These are phyloP conservation scores for Drosophila kepulauana DNA, from an alignment of 1,140 invertebrate genomes.

Conservation along the genomic window DNA sequence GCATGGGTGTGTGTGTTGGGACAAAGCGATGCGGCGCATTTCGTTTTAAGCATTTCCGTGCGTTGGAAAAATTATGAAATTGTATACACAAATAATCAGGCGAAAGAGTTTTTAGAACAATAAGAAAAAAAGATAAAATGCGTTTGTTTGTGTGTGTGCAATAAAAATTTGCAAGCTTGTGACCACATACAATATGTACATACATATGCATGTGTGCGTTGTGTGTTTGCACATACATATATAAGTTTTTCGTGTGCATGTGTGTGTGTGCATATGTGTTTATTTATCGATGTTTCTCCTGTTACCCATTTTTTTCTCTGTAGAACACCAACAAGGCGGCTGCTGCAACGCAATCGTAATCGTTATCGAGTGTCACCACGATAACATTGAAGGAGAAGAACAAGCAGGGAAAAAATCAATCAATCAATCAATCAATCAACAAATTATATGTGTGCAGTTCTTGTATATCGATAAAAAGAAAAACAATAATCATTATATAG, in stretches of 20 bases:
- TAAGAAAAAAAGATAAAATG: slow-evolving; percentile 4
- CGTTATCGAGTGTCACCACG: slow-evolving; percentile 41
- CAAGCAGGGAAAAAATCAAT: not conserved
- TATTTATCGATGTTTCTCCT: slow-evolving; percentile 51
- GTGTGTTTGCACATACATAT: slow-evolving; percentile 11
- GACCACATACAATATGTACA: slow-evolving; percentile 28
- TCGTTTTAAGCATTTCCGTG: slow-evolving; percentile 27
- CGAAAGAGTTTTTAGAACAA: not conserved
- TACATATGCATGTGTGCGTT: slow-evolving; percentile 11
- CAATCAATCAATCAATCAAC: not conserved
- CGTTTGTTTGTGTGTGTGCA: slow-evolving; percentile 15
- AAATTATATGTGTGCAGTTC: not conserved
- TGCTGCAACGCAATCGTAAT: slow-evolving; percentile 28
- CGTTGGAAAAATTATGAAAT: slow-evolving; percentile 22
- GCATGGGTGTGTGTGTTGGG: slow-evolving; percentile 9
- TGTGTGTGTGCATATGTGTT: slow-evolving; percentile 30
- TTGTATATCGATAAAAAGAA: not conserved
- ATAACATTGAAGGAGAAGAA: slow-evolving; percentile 24
- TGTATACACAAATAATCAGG: slow-evolving; percentile 30
- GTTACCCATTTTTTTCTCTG: slow-evolving; percentile 32
- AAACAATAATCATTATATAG: slow-evolving; percentile 3
- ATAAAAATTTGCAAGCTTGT: slow-evolving; percentile 49
- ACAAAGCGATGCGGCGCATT: slow-evolving; percentile 48
- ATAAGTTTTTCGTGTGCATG: not conserved
- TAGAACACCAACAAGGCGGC: slow-evolving; percentile 26